Percentiles rank a stretch among this genome's conserved stretches.
These are phyloP conservation scores for Listrodromus nycthemerus DNA, from an alignment of 2,888 invertebrate species.

Conservation along the genomic window DNA sequence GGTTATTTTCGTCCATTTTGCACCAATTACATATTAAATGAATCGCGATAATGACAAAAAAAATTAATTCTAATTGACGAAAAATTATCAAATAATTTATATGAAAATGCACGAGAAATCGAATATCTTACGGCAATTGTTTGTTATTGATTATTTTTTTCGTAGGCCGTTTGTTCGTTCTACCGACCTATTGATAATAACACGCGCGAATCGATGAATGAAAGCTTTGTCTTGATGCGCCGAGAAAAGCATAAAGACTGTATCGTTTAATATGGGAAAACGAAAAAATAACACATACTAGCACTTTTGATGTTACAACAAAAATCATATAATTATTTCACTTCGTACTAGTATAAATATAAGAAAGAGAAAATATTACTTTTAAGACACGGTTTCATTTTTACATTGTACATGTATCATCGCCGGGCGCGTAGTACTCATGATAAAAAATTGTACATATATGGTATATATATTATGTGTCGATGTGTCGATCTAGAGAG, in stretches of 20 bases:
- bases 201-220: slow-evolving; percentile 28
- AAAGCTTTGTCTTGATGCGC: slow-evolving; percentile 49
- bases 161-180: slow-evolving; percentile 26
- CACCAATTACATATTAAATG: slow-evolving; percentile 45
- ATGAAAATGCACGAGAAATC: slow-evolving; percentile 17
- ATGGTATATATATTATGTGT: slow-evolving; percentile 55
- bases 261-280: slow-evolving; percentile 57
- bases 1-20: slow-evolving; percentile 37
- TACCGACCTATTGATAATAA: neutral
- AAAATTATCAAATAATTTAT: slow-evolving; percentile 8
- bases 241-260: slow-evolving; percentile 69
- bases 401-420: slow-evolving; percentile 69
- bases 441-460: slow-evolving; percentile 55
- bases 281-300: slow-evolving; percentile 48
- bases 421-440: slow-evolving; percentile 59
- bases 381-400: slow-evolving; percentile 59
- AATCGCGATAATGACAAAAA: neutral
- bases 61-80: slow-evolving; percentile 1
- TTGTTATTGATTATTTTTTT: slow-evolving; percentile 34
- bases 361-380: slow-evolving; percentile 45
- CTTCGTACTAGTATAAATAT: slow-evolving; percentile 56
- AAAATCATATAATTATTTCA: slow-evolving; percentile 50
- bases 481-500: neutral
- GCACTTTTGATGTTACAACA: slow-evolving; percentile 33
- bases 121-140: slow-evolving; percentile 13